Percentiles rank a stretch among this genome's conserved stretches.
Evolutionary conservation across 2,888 invertebrate genomes (phyloP).

Genomic region (Gryllus longicercus): DNA sequence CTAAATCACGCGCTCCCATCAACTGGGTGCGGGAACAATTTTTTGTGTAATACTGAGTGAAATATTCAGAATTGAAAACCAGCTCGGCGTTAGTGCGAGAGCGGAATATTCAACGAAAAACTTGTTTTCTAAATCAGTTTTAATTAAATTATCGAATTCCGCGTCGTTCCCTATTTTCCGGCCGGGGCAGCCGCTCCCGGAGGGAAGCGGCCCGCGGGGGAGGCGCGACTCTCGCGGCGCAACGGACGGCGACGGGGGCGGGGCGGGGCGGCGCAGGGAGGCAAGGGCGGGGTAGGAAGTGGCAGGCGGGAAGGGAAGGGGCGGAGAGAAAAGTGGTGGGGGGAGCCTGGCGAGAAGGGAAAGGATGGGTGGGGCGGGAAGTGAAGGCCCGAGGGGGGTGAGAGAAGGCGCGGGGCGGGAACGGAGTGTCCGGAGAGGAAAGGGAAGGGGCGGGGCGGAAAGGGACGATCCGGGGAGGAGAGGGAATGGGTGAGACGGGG

Average conservation of each 20-base stretch:
- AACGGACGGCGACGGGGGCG: background rate
- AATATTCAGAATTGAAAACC: background rate
- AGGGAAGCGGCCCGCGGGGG: background rate
- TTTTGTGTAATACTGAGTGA: conserved; percentile 11
- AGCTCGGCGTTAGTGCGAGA: conserved; percentile 17
- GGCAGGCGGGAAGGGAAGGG: too few relatives aligned
- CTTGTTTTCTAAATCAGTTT: conserved; percentile 17
- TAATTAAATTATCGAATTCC: conserved; percentile 17
- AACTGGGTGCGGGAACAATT: background rate
- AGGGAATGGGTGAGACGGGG: too few relatives aligned
- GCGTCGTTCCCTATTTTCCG: conserved; percentile 8
- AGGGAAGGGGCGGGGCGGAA: too few relatives aligned
- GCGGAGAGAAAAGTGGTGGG: too few relatives aligned
- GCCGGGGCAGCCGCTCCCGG: background rate
- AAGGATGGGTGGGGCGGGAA: too few relatives aligned
- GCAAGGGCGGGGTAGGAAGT: too few relatives aligned
- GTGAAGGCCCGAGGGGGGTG: too few relatives aligned
- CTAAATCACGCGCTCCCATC: background rate
- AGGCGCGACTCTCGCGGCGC: background rate
- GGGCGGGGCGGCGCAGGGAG: background rate
- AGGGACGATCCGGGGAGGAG: too few relatives aligned
- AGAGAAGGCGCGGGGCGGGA: too few relatives aligned
- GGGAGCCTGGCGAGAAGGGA: too few relatives aligned
- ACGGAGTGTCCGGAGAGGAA: too few relatives aligned
- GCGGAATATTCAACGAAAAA: conserved; percentile 17